phyloP scores from a whole-genome alignment of 1,140 invertebrate genomes.

The Phenacoccus solenopsis region DNA sequence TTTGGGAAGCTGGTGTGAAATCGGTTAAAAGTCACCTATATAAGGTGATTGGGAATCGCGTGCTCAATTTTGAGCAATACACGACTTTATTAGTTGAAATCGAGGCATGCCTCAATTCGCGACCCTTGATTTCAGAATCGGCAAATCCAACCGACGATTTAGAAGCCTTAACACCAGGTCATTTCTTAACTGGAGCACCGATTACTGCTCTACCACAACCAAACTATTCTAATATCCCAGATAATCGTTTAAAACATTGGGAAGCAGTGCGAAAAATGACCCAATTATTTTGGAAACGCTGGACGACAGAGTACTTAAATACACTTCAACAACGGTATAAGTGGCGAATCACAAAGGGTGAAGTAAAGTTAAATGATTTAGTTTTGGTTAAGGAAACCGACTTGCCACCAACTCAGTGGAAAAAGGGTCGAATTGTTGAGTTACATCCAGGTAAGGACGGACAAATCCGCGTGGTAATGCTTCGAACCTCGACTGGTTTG shows the following conservation, averaged over 20 bases:
- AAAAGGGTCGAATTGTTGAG: conserved; percentile 25
- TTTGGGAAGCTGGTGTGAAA: conserved; percentile 31
- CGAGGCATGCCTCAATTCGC: no score
- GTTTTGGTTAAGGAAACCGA: no score
- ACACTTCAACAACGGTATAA: conserved; percentile 28
- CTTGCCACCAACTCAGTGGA: no score
- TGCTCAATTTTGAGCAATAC: conserved; percentile 24
- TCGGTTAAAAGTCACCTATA: conserved; percentile 27
- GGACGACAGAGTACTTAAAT: conserved; percentile 26
- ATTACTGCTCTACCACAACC: no score
- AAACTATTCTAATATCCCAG: no score
- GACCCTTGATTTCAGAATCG: no score
- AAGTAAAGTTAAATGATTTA: conserved; percentile 21
- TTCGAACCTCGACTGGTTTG: no score
- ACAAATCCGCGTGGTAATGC: conserved; percentile 25
- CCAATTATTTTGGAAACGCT: no score
- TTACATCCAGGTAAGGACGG: conserved; percentile 27
- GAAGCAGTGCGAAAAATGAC: conserved; percentile 24
- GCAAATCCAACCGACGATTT: no score
- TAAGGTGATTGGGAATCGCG: conserved; percentile 19
- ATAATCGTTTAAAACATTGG: no score
- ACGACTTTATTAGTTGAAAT: no score
- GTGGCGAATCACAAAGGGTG: conserved; percentile 22
- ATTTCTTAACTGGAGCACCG: no score
- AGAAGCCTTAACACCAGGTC: conserved; percentile 27